Evolutionary conservation across 2,113 vertebrate species (phyloP).

Genomic region (Macrotis lagotis): DNA sequence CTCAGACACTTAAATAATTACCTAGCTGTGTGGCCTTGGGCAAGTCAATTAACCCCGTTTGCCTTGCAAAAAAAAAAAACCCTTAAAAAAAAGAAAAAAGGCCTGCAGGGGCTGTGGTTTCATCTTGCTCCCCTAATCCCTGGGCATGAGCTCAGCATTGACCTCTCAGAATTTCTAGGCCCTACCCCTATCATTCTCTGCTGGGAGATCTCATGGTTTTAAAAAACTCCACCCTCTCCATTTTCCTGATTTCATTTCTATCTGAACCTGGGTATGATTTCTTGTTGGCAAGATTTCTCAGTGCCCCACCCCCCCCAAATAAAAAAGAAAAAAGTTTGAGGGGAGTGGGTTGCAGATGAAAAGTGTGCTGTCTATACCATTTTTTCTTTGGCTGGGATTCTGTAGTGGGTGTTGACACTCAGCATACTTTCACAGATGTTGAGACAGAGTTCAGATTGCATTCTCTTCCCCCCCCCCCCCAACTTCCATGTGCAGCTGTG

Average conservation of each 20-base stretch:
- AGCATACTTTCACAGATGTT: conserved; percentile 78
- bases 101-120: background rate
- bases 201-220: conserved; percentile 48
- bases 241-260: conserved; percentile 10
- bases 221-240: conserved; percentile 15
- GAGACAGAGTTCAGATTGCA: conserved; percentile 56
- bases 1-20: no score
- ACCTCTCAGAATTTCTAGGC: background rate
- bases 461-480: conserved; percentile 63
- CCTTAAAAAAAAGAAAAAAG: no score
- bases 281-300: background rate
- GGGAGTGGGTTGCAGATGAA: conserved; percentile 65
- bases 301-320: no score
- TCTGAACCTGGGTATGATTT: background rate
- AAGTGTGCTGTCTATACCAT: conserved; percentile 66
- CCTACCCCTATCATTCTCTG: background rate
- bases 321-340: background rate
- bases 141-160: background rate
- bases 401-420: conserved; percentile 74
- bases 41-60: no score
- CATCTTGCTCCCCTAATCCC: background rate
- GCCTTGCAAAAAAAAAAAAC: no score
- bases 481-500: conserved; percentile 73
- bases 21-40: no score
- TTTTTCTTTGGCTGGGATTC: conserved; percentile 68